phyloP scores from a whole-genome alignment of 92 coral and sea anemone genomes.

The Paramuricea clavata region DNA sequence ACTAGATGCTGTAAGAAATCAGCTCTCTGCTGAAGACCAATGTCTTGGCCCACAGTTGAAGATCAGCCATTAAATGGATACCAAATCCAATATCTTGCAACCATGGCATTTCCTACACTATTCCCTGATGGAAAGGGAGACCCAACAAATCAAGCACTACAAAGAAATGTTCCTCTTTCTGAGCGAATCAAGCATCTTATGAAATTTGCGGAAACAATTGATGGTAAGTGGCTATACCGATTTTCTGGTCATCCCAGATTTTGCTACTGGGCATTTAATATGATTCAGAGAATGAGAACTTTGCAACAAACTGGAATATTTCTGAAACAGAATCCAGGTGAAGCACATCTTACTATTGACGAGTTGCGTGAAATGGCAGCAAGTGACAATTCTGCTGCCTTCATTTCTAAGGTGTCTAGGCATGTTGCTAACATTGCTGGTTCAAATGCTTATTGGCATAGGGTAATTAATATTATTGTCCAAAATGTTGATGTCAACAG shows the following conservation, averaged over 20 bases:
- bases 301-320: slow-evolving; percentile 58
- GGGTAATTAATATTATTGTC: slow-evolving; percentile 35
- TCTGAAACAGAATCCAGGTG: slow-evolving; percentile 34
- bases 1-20: slow-evolving; percentile 44
- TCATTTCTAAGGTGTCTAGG: no score
- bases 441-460: no score
- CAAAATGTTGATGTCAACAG: slow-evolving; percentile 28
- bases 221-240: slow-evolving; percentile 53
- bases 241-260: slow-evolving; percentile 57
- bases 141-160: slow-evolving; percentile 21
- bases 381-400: no score
- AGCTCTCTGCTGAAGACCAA: slow-evolving; percentile 37
- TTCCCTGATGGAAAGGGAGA: slow-evolving; percentile 46
- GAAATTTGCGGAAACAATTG: slow-evolving; percentile 49
- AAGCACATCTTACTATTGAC: no score
- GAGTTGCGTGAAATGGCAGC: slow-evolving; percentile 40
- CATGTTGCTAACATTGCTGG: no score
- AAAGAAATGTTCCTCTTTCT: slow-evolving; percentile 55
- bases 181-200: slow-evolving; percentile 56
- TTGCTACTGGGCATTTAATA: slow-evolving; percentile 49
- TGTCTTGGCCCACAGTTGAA: slow-evolving; percentile 49
- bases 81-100: slow-evolving; percentile 46
- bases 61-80: slow-evolving; percentile 50
- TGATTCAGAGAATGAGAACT: slow-evolving; percentile 57
- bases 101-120: slow-evolving; percentile 59